A percentile compares a stretch with the other conserved stretches of the same genome.
Evolutionary conservation across 2,888 invertebrate genomes (phyloP).

Genomic region (Euclidia mi): DNA sequence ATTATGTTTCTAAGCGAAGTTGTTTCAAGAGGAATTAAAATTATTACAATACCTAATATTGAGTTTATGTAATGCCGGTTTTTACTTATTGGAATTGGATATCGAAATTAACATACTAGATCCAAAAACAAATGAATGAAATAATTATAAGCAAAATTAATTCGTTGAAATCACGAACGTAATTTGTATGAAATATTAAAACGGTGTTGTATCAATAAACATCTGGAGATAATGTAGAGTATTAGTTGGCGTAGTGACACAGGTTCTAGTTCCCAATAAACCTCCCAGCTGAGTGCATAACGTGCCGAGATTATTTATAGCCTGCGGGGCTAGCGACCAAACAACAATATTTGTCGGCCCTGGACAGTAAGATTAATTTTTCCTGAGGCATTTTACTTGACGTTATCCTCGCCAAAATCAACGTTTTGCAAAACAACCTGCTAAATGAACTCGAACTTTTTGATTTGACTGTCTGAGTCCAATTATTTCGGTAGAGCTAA

Average conservation of each 20-base stretch:
- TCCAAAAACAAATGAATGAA: background rate
- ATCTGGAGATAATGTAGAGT: conserved; percentile 51
- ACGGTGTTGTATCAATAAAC: conserved; percentile 52
- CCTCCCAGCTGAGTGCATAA: conserved; percentile 81
- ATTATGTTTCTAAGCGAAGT: background rate
- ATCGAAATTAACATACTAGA: background rate
- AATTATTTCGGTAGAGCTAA: conserved; percentile 23
- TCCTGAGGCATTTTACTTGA: conserved; percentile 78
- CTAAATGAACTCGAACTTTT: conserved; percentile 48
- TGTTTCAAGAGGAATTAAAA: background rate
- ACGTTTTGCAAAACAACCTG: conserved; percentile 43
- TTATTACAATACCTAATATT: background rate
- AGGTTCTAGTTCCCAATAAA: conserved; percentile 83
- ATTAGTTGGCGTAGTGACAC: conserved; percentile 61
- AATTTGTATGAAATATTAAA: conserved; percentile 31
- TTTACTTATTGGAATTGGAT: background rate
- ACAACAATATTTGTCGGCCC: conserved; percentile 86
- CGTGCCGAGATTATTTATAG: conserved; percentile 86
- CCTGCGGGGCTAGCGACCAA: conserved; percentile 76
- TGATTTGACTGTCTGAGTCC: conserved; percentile 33
- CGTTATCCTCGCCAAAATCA: conserved; percentile 57
- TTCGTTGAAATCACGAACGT: background rate
- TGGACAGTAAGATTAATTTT: conserved; percentile 86
- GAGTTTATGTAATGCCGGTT: background rate
- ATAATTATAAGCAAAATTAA: background rate